Percentiles rank a stretch among this genome's conserved stretches.
Conservation (phyloP, 1,140 invertebrate species). For the Asbolus verrucosus region DNA sequence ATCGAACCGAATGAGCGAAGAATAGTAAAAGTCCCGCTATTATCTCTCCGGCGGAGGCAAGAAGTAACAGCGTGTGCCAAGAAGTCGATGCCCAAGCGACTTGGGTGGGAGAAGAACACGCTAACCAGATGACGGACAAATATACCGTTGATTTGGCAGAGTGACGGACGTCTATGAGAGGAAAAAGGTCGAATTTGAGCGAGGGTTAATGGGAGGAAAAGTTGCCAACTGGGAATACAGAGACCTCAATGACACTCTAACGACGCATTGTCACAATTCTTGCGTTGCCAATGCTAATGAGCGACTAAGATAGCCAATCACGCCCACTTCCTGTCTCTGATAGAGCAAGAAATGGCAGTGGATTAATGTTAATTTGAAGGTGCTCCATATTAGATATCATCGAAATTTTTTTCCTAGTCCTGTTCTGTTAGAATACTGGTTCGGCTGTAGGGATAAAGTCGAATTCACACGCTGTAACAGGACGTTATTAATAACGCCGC, state of each 20-base stretch:
- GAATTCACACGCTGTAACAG: conserved; percentile 23
- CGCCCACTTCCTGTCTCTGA: conserved; percentile 20
- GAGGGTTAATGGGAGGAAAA: background rate
- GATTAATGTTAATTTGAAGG: conserved; percentile 22
- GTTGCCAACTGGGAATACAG: background rate
- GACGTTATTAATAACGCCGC: conserved; percentile 23
- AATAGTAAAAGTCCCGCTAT: conserved; percentile 37
- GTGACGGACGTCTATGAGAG: conserved; percentile 2
- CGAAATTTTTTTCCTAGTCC: conserved; percentile 4
- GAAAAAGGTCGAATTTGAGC: background rate
- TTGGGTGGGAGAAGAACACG: conserved; percentile 26
- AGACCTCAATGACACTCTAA: background rate
- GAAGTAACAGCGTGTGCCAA: conserved; percentile 17
- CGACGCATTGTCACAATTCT: background rate
- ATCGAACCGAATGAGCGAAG: background rate
- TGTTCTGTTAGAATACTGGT: background rate
- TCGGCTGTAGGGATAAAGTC: background rate
- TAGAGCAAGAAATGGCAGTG: background rate
- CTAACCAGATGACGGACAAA: conserved; percentile 29
- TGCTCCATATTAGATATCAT: conserved; percentile 12
- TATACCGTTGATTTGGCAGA: conserved; percentile 28
- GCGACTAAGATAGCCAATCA: conserved; percentile 3
- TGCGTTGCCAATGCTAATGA: conserved; percentile 2
- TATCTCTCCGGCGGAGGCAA: conserved; percentile 5
- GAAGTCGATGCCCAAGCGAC: conserved; percentile 16